phyloP scores from a whole-genome alignment of 2,797 vertebrate genomes.

The Ispidina lecontei region DNA sequence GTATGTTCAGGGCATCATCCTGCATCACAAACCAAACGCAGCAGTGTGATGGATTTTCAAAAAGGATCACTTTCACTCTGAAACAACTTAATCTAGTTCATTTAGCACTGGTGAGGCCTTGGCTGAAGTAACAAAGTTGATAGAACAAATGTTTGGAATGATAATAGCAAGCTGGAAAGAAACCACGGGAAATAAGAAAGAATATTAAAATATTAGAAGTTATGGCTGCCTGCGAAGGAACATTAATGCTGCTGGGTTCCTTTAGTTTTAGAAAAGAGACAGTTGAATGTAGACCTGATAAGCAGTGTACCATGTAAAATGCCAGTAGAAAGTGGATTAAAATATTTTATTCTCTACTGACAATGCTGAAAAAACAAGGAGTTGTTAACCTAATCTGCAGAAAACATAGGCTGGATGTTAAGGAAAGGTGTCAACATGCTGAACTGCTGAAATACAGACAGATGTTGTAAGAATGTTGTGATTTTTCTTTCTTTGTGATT shows the following conservation, averaged over 20 bases:
- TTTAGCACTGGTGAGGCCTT: not conserved
- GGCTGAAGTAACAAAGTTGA: not conserved
- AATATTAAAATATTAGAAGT: not conserved
- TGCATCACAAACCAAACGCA: not conserved
- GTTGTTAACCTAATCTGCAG: not conserved
- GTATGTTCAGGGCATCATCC: not conserved
- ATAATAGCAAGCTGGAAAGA: not conserved
- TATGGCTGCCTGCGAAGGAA: not conserved
- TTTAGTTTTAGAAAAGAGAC: not conserved
- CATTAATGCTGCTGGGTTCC: not conserved
- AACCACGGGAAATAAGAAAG: not conserved
- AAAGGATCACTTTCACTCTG: not conserved
- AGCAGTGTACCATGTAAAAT: not conserved
- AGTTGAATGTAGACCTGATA: not conserved
- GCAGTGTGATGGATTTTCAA: not conserved
- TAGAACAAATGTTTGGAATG: not conserved
- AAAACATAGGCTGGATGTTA: not conserved
- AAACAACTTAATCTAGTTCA: not conserved
- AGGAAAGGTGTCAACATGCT: not conserved
- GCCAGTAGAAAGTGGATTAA: not conserved
- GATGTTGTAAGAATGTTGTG: not conserved
- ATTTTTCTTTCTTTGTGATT: not conserved
- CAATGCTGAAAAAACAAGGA: not conserved
- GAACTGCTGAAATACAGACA: not conserved
- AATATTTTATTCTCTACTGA: not conserved